Evolutionary conservation across 2,888 invertebrate genomes (phyloP).

Genomic region (Tenthredo livida): DNA sequence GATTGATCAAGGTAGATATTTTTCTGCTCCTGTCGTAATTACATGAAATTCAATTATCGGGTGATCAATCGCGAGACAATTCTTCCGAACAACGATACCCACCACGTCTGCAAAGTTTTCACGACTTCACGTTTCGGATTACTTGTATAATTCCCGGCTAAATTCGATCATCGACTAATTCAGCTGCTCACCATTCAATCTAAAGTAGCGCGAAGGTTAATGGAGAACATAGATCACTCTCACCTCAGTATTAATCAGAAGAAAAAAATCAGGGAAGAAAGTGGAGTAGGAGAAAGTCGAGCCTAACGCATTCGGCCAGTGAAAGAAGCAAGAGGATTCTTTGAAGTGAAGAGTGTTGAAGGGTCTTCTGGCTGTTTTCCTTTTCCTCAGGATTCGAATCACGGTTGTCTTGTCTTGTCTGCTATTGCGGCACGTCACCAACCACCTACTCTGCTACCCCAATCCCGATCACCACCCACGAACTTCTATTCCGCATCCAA

Average conservation of each 20-base stretch:
- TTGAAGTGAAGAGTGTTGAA: constrained; percentile 16
- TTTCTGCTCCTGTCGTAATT: neutral
- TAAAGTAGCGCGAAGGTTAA: neutral
- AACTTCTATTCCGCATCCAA: neutral
- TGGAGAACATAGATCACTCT: constrained; percentile 27
- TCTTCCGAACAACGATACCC: neutral
- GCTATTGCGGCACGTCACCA: constrained; percentile 62
- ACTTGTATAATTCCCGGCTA: neutral
- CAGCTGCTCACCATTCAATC: constrained; percentile 1
- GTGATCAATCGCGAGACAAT: neutral
- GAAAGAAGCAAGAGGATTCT: neutral
- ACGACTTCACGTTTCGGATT: neutral
- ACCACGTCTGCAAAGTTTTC: neutral
- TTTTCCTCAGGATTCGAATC: constrained; percentile 67
- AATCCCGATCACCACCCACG: constrained; percentile 25
- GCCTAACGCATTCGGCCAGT: constrained; percentile 58
- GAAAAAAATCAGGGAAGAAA: constrained; percentile 55
- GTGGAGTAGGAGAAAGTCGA: constrained; percentile 55
- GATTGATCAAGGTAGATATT: neutral
- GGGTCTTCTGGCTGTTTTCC: constrained; percentile 26
- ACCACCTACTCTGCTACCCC: constrained; percentile 50
- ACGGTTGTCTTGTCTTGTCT: constrained; percentile 65
- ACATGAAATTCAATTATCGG: neutral
- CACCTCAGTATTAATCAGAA: constrained; percentile 16
- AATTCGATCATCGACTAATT: neutral